These are phyloP conservation scores for Polia nebulosa DNA, from an alignment of 2,888 invertebrate species.

Conservation along the genomic window DNA sequence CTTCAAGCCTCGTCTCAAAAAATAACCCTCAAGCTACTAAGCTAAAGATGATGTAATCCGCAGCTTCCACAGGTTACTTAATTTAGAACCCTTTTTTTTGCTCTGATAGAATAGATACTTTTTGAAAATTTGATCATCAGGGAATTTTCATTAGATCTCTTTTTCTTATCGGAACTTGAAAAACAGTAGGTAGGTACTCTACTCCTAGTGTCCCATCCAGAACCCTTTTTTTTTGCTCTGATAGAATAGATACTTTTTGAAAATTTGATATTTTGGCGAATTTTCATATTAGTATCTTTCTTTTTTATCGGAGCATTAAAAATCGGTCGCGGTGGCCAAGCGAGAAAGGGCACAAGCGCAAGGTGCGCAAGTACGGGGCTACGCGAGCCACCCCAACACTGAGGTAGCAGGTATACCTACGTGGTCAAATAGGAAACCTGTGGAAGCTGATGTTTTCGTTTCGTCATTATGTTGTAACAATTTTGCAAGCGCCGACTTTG, in stretches of 20 bases:
- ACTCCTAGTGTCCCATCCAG: neutral
- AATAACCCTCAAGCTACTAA: neutral
- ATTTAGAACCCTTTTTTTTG: slow-evolving; percentile 5
- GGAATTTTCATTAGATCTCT: neutral
- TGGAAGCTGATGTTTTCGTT: neutral
- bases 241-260: neutral
- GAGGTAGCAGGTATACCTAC: neutral
- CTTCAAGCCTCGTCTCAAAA: slow-evolving; percentile 7
- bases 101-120: neutral
- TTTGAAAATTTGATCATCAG: neutral
- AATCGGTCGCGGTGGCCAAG: neutral
- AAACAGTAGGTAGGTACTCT: neutral
- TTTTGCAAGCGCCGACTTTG: neutral
- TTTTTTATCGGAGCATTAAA: neutral
- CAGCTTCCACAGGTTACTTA: slow-evolving; percentile 14
- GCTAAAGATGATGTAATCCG: neutral
- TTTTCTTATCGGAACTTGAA: neutral
- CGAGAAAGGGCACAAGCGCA: neutral
- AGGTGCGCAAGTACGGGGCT: too few species aligned
- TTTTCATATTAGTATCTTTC: neutral
- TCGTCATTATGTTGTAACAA: neutral
- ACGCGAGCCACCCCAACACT: neutral
- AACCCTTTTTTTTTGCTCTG: neutral
- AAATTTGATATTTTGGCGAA: too few species aligned
- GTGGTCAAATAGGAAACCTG: slow-evolving; percentile 10